Conservation (phyloP, 2,797 vertebrate genomes). For the Poecile montanus region DNA sequence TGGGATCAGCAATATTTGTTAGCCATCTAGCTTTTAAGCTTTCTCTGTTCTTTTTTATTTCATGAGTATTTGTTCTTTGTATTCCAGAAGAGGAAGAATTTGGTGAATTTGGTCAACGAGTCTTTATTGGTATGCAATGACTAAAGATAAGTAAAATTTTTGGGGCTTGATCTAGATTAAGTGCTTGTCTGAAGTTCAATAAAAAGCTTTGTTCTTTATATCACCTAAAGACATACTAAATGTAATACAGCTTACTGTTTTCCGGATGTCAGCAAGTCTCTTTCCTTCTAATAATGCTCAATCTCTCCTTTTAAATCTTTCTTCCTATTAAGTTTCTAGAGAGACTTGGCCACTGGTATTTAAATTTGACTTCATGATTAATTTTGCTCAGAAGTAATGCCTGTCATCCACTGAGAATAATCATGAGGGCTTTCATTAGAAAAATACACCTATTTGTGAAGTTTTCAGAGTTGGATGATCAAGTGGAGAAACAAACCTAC, state of each 20-base stretch:
- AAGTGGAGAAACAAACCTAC: neutral
- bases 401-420: neutral
- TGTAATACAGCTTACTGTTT: neutral
- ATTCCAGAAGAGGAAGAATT: conserved; percentile 88
- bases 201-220: neutral
- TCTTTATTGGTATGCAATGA: conserved; percentile 77
- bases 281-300: neutral
- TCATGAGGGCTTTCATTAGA: neutral
- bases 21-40: neutral
- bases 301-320: neutral
- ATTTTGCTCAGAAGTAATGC: neutral
- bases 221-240: neutral
- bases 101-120: conserved; percentile 76
- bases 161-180: neutral
- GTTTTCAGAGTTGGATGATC: neutral
- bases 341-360: neutral
- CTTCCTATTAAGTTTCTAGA: neutral
- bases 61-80: conserved; percentile 6
- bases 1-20: neutral
- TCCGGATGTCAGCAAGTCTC: neutral
- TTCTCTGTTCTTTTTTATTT: neutral
- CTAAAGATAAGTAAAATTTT: conserved; percentile 30
- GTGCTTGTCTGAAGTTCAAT: neutral
- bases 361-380: neutral
- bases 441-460: neutral